Evolutionary conservation across 2,888 invertebrate genomes (phyloP).

Genomic region (Cecidostiba fungosa): DNA sequence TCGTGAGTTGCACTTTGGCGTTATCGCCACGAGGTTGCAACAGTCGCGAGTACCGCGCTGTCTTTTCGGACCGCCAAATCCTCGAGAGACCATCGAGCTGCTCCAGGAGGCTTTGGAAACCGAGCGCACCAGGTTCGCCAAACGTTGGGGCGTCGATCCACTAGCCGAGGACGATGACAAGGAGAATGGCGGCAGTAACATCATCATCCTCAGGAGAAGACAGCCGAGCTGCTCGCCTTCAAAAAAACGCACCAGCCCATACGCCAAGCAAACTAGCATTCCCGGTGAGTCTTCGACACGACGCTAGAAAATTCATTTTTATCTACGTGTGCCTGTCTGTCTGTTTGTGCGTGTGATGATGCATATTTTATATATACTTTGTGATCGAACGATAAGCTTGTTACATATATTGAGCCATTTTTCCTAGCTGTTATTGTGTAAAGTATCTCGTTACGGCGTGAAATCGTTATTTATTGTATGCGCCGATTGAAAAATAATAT

Average conservation of each 20-base stretch:
- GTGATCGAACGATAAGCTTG: neutral
- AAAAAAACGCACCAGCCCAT: conserved; percentile 73
- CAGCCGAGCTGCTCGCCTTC: conserved; percentile 66
- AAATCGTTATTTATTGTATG: too few relatives aligned
- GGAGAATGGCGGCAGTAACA: conserved; percentile 71
- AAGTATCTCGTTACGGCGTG: too few relatives aligned
- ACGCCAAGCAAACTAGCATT: conserved; percentile 75
- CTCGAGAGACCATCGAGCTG: conserved; percentile 83
- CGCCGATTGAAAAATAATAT: too few relatives aligned
- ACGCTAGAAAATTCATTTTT: neutral
- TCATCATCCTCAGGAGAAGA: conserved; percentile 38
- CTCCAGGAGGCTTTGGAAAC: conserved; percentile 83
- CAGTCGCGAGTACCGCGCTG: conserved; percentile 79
- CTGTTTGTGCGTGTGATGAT: too few relatives aligned
- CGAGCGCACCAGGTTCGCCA: conserved; percentile 83
- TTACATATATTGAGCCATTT: neutral
- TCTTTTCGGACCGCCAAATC: conserved; percentile 84
- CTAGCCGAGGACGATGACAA: conserved; percentile 74
- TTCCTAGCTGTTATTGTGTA: too few relatives aligned
- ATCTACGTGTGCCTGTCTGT: too few relatives aligned
- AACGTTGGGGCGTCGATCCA: conserved; percentile 84
- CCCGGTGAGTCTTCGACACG: conserved; percentile 73
- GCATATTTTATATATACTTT: neutral
- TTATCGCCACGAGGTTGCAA: conserved; percentile 72
- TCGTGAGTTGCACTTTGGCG: conserved; percentile 76